A percentile compares a stretch with the other conserved stretches of the same genome.
Evolutionary conservation across 2,113 vertebrate genomes (phyloP).

Genomic region (Sylvilagus bachmani): DNA sequence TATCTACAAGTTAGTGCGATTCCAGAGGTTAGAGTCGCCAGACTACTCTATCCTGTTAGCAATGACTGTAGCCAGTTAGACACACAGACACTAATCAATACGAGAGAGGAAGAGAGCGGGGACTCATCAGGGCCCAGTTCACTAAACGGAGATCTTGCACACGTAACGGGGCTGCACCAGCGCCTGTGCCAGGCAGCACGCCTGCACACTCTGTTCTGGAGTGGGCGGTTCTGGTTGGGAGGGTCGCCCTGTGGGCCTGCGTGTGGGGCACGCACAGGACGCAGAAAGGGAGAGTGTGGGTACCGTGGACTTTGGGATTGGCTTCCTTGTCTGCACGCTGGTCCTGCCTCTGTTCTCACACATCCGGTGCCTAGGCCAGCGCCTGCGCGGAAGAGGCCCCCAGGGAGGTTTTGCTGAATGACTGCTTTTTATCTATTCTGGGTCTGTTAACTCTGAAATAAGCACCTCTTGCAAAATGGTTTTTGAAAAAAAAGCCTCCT

Average conservation of each 20-base stretch:
- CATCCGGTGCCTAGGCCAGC: neutral
- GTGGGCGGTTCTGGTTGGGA: neutral
- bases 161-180: conserved; percentile 55
- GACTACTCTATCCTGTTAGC: conserved; percentile 87
- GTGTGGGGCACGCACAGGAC: neutral
- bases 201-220: neutral
- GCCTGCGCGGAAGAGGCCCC: neutral
- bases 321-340: neutral
- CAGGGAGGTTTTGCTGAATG: neutral
- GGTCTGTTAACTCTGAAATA: conserved; percentile 11
- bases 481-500: neutral
- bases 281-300: neutral
- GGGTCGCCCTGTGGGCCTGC: neutral
- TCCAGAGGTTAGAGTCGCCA: conserved; percentile 86
- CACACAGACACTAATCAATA: conserved; percentile 88
- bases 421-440: conserved; percentile 23
- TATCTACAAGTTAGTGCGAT: conserved; percentile 82
- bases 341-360: conserved; percentile 8
- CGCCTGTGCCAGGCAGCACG: conserved; percentile 69
- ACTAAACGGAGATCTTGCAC: conserved; percentile 86
- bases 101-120: conserved; percentile 68
- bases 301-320: neutral
- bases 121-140: conserved; percentile 88
- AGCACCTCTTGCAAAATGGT: neutral
- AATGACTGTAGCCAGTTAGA: conserved; percentile 91